Conservation (phyloP, 2,113 vertebrate species). For the Noturus placidus region DNA sequence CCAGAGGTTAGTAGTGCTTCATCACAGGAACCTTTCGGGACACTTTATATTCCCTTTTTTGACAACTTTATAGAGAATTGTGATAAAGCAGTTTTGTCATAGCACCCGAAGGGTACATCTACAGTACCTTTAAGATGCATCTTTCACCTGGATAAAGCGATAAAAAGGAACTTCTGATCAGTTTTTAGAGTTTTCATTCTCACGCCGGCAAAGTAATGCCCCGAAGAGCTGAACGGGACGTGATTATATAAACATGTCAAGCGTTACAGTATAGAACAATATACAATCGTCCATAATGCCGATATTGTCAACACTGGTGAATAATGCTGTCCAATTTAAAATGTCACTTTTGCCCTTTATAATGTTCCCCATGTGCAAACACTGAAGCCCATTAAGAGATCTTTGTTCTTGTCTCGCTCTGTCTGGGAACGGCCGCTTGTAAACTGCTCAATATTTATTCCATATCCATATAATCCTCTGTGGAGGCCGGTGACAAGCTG, state of each 20-base stretch:
- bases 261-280: background rate
- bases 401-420: background rate
- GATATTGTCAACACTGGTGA: background rate
- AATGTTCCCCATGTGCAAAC: conserved; percentile 4
- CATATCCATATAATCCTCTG: conserved; percentile 32
- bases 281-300: background rate
- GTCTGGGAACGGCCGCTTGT: background rate
- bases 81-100: background rate
- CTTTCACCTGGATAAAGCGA: background rate
- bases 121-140: background rate
- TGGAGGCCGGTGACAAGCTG: background rate
- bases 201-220: too few species aligned
- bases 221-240: background rate
- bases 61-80: background rate
- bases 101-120: background rate
- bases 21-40: background rate
- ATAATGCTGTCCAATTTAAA: background rate
- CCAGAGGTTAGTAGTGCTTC: too few species aligned
- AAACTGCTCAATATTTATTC: conserved; percentile 38
- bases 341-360: background rate
- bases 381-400: background rate
- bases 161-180: too few species aligned
- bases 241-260: background rate
- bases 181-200: too few species aligned
- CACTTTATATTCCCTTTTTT: background rate